These are phyloP conservation scores for Oscheius sp. DNA, from an alignment of 2,888 invertebrate species.

Conservation along the genomic window DNA sequence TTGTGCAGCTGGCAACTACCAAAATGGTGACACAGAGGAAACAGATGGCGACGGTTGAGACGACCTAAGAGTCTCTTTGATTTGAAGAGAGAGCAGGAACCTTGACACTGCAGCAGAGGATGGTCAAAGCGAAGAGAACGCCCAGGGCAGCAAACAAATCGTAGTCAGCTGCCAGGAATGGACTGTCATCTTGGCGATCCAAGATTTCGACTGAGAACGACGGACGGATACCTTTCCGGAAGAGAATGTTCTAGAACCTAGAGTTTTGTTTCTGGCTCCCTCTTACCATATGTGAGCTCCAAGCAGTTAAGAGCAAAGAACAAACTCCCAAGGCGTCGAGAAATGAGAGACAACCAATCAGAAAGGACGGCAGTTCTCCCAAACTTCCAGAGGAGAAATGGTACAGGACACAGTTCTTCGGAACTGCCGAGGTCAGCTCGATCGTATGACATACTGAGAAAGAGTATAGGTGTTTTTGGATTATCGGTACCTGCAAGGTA, in stretches of 20 bases:
- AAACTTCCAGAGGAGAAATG: slow-evolving; percentile 51
- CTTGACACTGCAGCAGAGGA: slow-evolving; percentile 50
- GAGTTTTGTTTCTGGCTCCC: too few relatives aligned
- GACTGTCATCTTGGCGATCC: slow-evolving; percentile 36
- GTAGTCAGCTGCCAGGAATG: slow-evolving; percentile 40
- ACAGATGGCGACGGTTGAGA: slow-evolving; percentile 51
- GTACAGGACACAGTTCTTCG: slow-evolving; percentile 57
- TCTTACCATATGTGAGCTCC: slow-evolving; percentile 52
- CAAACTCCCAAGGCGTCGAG: slow-evolving; percentile 46
- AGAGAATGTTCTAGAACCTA: slow-evolving; percentile 46
- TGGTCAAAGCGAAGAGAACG: slow-evolving; percentile 43
- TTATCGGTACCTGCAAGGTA: slow-evolving; percentile 41
- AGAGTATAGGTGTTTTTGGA: not conserved
- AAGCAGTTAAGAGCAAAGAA: slow-evolving; percentile 45
- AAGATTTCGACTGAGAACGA: slow-evolving; percentile 38
- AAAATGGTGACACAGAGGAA: slow-evolving; percentile 50
- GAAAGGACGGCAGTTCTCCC: slow-evolving; percentile 53
- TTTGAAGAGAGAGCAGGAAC: not conserved
- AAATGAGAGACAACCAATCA: slow-evolving; percentile 50
- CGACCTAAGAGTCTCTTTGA: slow-evolving; percentile 41
- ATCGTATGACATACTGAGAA: slow-evolving; percentile 49
- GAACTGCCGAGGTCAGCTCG: slow-evolving; percentile 53
- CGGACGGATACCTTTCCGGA: slow-evolving; percentile 45
- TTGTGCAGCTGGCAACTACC: slow-evolving; percentile 50
- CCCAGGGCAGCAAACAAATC: slow-evolving; percentile 46